Conservation (phyloP, 30 jellyfish, hydroid and myxozoan species). For the Rhopilema esculentum region DNA sequence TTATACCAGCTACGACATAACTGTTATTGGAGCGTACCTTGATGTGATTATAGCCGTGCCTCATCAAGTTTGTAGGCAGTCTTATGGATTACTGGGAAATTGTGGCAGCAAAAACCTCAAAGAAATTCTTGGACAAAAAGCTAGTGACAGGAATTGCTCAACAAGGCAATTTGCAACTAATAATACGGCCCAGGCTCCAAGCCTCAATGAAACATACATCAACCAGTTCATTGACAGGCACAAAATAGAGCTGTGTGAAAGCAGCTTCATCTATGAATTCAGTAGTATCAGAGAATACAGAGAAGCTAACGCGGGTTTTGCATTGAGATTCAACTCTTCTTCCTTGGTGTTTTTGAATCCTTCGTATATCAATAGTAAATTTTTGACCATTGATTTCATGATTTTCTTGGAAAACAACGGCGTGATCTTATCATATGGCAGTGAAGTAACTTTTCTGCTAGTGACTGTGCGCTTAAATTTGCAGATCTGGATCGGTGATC, state of each 20-base stretch:
- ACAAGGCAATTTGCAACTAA: background rate
- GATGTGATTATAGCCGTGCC: conserved; percentile 17
- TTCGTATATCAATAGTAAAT: background rate
- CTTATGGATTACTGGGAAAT: conserved; percentile 56
- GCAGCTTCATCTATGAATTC: conserved; percentile 41
- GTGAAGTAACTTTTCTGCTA: conserved; percentile 29
- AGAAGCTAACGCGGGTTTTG: conserved; percentile 63
- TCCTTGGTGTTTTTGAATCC: conserved; percentile 56
- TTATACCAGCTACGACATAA: background rate
- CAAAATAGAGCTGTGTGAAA: conserved; percentile 36
- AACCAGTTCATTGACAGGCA: conserved; percentile 1
- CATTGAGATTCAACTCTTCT: conserved; percentile 48
- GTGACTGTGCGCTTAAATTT: conserved; percentile 22
- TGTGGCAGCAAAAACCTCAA: conserved; percentile 19
- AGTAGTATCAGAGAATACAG: conserved; percentile 46
- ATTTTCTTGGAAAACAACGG: conserved; percentile 46
- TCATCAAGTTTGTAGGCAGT: conserved; percentile 1
- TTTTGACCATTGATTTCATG: conserved; percentile 50
- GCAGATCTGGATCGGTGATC: conserved; percentile 46
- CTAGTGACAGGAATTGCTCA: conserved; percentile 15
- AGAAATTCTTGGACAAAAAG: background rate
- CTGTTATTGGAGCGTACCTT: conserved; percentile 35
- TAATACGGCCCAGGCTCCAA: background rate
- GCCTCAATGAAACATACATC: conserved; percentile 18
- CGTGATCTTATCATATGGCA: conserved; percentile 55